phyloP scores from a whole-genome alignment of 2,888 invertebrate genomes.

The Cloeon dipterum region DNA sequence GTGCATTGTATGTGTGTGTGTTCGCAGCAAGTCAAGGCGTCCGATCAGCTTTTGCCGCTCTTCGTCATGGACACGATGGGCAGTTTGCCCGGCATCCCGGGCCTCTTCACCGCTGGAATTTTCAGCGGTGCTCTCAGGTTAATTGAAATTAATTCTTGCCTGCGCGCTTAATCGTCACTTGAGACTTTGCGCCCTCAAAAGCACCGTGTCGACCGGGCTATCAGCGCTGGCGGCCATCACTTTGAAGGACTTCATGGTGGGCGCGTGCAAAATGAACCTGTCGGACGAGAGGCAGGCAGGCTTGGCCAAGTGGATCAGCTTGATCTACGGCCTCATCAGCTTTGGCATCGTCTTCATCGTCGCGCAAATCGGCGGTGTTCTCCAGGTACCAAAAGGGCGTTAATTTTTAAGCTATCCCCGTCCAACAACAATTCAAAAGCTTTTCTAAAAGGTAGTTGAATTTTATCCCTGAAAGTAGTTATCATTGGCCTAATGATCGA shows the following conservation, averaged over 20 bases:
- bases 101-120: slow-evolving; percentile 86
- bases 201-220: slow-evolving; percentile 86
- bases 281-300: slow-evolving; percentile 52
- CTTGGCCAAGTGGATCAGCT: slow-evolving; percentile 40
- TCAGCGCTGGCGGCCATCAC: slow-evolving; percentile 83
- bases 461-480: too few species aligned
- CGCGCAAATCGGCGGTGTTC: slow-evolving; percentile 63
- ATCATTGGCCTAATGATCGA: too few species aligned
- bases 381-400: slow-evolving; percentile 53
- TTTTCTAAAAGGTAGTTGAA: too few species aligned
- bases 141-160: slow-evolving; percentile 11
- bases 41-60: slow-evolving; percentile 67
- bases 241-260: slow-evolving; percentile 63
- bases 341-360: slow-evolving; percentile 68
- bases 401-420: too few species aligned
- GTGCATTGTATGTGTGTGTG: too few species aligned
- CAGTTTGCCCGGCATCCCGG: slow-evolving; percentile 51
- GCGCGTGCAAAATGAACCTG: slow-evolving; percentile 42
- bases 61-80: slow-evolving; percentile 74
- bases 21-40: slow-evolving; percentile 26
- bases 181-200: too few species aligned
- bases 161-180: too few species aligned
- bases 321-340: slow-evolving; percentile 47
- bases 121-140: slow-evolving; percentile 91
- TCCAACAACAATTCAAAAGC: too few species aligned